A percentile compares a stretch with the other conserved stretches of the same genome.
These are phyloP conservation scores for Trypoxylon attenuatum DNA, from an alignment of 2,888 invertebrate genomes.

Conservation along the genomic window DNA sequence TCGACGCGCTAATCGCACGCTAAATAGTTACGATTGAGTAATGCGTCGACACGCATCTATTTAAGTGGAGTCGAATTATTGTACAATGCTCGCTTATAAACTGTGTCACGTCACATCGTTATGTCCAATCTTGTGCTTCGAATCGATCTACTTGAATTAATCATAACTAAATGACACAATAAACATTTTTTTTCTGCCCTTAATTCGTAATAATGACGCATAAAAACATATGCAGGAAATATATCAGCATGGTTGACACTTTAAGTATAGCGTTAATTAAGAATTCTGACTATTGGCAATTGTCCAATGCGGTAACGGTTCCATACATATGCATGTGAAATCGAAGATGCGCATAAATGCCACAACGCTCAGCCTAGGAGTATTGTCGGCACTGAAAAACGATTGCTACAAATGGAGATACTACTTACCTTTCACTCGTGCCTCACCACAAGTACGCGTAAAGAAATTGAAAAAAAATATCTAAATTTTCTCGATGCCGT, in stretches of 20 bases:
- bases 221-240: too few species aligned
- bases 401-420: background rate
- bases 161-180: too few species aligned
- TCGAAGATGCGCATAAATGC: conserved; percentile 13
- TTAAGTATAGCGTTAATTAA: conserved; percentile 12
- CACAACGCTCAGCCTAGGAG: conserved; percentile 1
- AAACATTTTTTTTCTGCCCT: too few species aligned
- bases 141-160: too few species aligned
- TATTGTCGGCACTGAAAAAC: conserved; percentile 4
- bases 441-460: conserved; percentile 2
- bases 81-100: background rate
- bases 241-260: too few species aligned
- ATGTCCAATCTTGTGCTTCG: too few species aligned
- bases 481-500: too few species aligned
- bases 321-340: conserved; percentile 32
- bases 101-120: background rate
- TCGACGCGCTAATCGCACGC: conserved; percentile 27
- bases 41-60: background rate
- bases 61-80: background rate
- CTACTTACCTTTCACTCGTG: conserved; percentile 28
- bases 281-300: conserved; percentile 18
- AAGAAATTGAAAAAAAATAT: conserved; percentile 6
- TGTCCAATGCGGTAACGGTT: conserved; percentile 31
- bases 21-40: conserved; percentile 19
- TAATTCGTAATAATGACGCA: too few species aligned